Conservation (phyloP, 2,888 invertebrate genomes). For the Phyllotreta striolata region DNA sequence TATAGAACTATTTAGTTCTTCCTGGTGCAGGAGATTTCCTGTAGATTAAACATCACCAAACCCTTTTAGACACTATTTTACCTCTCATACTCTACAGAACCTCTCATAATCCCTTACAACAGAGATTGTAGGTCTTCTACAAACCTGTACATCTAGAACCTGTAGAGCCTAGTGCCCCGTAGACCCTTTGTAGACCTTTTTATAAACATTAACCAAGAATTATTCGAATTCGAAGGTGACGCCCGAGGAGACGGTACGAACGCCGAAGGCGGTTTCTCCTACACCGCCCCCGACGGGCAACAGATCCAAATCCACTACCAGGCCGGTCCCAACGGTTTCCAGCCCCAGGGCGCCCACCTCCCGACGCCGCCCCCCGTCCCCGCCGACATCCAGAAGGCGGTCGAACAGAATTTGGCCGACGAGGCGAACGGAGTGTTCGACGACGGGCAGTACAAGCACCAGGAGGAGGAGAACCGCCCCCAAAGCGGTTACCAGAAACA, state of each 20-base stretch:
- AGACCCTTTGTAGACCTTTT: no score
- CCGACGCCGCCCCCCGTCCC: constrained; percentile 69
- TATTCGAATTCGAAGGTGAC: constrained; percentile 29
- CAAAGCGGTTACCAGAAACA: no score
- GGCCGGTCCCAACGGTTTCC: constrained; percentile 68
- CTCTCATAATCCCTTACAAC: no score
- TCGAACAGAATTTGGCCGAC: constrained; percentile 48
- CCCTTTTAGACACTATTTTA: no score
- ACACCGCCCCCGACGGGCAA: constrained; percentile 54
- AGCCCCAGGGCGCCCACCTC: constrained; percentile 64
- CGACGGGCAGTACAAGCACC: constrained; percentile 46
- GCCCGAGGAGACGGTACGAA: constrained; percentile 44
- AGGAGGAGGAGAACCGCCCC: constrained; percentile 27
- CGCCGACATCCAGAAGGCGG: constrained; percentile 63
- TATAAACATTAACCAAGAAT: no score
- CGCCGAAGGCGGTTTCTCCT: constrained; percentile 53
- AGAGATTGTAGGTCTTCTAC: no score
- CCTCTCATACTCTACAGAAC: no score
- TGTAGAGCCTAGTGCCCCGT: no score
- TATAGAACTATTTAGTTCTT: no score
- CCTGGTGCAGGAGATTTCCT: no score
- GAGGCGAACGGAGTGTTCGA: constrained; percentile 47
- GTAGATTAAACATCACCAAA: no score
- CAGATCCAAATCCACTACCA: constrained; percentile 57
- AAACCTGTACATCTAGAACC: no score